phyloP scores from a whole-genome alignment of 2,888 invertebrate species.

The Melanchra persicariae region DNA sequence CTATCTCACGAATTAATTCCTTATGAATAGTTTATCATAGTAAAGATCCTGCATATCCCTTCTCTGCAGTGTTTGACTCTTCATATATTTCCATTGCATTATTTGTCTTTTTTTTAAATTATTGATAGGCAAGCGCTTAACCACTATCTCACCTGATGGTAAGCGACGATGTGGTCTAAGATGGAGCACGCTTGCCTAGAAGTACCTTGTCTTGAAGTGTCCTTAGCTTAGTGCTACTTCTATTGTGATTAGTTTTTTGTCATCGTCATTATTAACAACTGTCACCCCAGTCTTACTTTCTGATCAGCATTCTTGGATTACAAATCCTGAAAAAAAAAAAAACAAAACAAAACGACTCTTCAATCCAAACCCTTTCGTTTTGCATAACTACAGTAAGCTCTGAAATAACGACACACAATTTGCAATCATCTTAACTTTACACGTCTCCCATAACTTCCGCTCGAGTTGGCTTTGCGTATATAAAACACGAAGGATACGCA shows the following conservation, averaged over 20 bases:
- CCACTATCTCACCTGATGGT: no score
- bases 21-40: not conserved
- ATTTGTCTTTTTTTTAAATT: no score
- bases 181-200: no score
- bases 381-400: conserved; percentile 28
- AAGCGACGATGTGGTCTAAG: no score
- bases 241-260: not conserved
- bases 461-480: conserved; percentile 70
- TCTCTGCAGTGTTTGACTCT: not conserved
- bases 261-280: not conserved
- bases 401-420: conserved; percentile 62
- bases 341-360: not conserved
- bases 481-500: conserved; percentile 70
- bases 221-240: not conserved
- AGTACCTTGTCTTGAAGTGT: no score
- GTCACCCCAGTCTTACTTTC: not conserved
- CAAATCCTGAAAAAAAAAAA: not conserved
- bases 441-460: conserved; percentile 74
- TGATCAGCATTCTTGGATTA: not conserved
- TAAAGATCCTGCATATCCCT: not conserved
- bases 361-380: conserved; percentile 25
- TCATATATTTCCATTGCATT: not conserved
- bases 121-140: no score
- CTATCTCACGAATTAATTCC: not conserved
- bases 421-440: conserved; percentile 68